Conservation (phyloP, 2,888 invertebrate species). For the Gymnocheta viridis region DNA sequence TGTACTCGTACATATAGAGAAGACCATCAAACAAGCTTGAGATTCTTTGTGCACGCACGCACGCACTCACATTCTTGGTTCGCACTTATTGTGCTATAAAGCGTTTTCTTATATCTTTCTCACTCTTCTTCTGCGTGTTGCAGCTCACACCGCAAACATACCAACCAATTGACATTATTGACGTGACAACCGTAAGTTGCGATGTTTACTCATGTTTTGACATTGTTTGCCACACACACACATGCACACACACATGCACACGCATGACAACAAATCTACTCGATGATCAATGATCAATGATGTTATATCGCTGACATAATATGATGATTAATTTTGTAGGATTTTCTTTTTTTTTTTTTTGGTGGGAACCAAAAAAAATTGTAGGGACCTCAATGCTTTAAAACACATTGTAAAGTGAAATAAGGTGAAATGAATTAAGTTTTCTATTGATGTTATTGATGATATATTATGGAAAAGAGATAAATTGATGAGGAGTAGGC, state of each 20-base stretch:
- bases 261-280: neutral
- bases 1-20: neutral
- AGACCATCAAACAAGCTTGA: conserved; percentile 28
- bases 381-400: neutral
- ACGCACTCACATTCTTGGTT: conserved; percentile 24
- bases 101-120: conserved; percentile 30
- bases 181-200: conserved; percentile 67
- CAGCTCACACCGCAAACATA: conserved; percentile 52
- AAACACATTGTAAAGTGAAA: neutral
- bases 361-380: conserved; percentile 46
- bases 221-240: conserved; percentile 39
- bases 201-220: conserved; percentile 65
- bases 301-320: conserved; percentile 64
- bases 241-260: neutral
- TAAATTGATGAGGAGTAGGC: neutral
- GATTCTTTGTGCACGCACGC: too few relatives aligned
- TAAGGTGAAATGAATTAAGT: neutral
- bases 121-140: conserved; percentile 43
- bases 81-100: conserved; percentile 54
- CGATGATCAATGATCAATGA: conserved; percentile 65
- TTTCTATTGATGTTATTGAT: conserved; percentile 7
- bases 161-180: conserved; percentile 68
- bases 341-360: neutral
- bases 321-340: conserved; percentile 61
- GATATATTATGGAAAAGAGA: too few relatives aligned